phyloP scores from a whole-genome alignment of 2,888 invertebrate species.

The Clanis bilineata region DNA sequence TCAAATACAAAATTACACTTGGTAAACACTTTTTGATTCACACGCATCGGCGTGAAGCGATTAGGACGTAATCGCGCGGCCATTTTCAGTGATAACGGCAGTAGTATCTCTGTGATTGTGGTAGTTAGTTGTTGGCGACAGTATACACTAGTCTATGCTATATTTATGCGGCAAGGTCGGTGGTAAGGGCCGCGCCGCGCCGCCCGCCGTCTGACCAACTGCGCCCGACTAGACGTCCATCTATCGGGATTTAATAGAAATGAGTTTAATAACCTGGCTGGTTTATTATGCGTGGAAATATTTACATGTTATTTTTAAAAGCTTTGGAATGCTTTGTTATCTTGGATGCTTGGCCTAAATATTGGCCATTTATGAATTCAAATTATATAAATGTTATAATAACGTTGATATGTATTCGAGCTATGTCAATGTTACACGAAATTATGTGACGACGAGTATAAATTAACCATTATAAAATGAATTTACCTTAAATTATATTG shows the following conservation, averaged over 20 bases:
- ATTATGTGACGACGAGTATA: no score
- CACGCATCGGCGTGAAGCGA: conserved; percentile 53
- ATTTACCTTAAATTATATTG: no score
- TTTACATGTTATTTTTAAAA: not conserved
- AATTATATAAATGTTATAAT: not conserved
- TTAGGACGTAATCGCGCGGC: conserved; percentile 68
- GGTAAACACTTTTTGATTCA: conserved; percentile 60
- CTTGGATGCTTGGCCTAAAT: not conserved
- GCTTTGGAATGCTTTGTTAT: not conserved
- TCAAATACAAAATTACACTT: conserved; percentile 60
- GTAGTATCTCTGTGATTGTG: conserved; percentile 54
- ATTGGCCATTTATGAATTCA: not conserved
- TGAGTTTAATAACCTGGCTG: conserved; percentile 10
- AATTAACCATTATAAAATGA: no score
- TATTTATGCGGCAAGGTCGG: conserved; percentile 73
- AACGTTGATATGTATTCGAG: not conserved
- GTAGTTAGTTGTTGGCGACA: conserved; percentile 64
- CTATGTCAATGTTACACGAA: no score
- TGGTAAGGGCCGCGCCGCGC: conserved; percentile 62
- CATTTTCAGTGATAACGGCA: conserved; percentile 79
- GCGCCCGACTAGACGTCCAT: conserved; percentile 40
- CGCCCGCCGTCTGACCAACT: conserved; percentile 51
- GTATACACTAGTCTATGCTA: conserved; percentile 50
- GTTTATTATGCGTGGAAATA: not conserved
- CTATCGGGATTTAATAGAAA: conserved; percentile 26